Evolutionary conservation across 1,140 invertebrate genomes (phyloP), one percentile per base, ranked within the genome.

Genomic region (Drosophila kepulauana): DNA sequence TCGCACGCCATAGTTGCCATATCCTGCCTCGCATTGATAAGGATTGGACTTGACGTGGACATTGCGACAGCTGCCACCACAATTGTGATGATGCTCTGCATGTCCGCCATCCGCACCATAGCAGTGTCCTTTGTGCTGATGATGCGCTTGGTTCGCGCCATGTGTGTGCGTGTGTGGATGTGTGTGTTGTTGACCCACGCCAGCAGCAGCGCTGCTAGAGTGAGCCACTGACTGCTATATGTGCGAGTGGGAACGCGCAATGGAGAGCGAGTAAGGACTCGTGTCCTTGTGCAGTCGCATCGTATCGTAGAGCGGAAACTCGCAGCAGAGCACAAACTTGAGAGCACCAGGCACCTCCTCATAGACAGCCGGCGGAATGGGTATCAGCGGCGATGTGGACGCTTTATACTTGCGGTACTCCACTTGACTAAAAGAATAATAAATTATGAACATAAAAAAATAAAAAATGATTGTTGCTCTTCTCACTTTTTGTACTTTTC

Each of bases 351-450:
- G 97, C 5, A 98, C 95, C 92, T 97, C 96, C 1, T 95, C 94
- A 92, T 98, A 98, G 49, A 98, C 95, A 1, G 95, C 93, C 0
- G 97, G 96, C 1, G 97, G 97, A 75, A 98, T 95, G 4, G 97
- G 97, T 81, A 98, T 96, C 65, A 98, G 92, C 1, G 97, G 97
- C 62, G 97, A 98, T 11, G 97, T 98, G 1, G 95, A 96, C 25
- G 95, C 94, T 92, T 98, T 98, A 92, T 98, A 98, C 78, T 95
- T 95, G 64, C 96, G 94, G 93, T 98, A 98, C 80, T 96, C 95
- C 25, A 96, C 94, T 92, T 96, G 96, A 89, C 96, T 96, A n/a
- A 16, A 16, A 16, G 15, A 16, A 16, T 16, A 16, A 16, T 16
- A 16, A 3, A 1, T 10, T 51, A 13, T 1, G 11, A 3, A 28